A percentile compares a stretch with the other conserved stretches of the same genome.
Evolutionary conservation across 2,797 vertebrate genomes (phyloP).

Genomic region (Gastrophryne carolinensis): DNA sequence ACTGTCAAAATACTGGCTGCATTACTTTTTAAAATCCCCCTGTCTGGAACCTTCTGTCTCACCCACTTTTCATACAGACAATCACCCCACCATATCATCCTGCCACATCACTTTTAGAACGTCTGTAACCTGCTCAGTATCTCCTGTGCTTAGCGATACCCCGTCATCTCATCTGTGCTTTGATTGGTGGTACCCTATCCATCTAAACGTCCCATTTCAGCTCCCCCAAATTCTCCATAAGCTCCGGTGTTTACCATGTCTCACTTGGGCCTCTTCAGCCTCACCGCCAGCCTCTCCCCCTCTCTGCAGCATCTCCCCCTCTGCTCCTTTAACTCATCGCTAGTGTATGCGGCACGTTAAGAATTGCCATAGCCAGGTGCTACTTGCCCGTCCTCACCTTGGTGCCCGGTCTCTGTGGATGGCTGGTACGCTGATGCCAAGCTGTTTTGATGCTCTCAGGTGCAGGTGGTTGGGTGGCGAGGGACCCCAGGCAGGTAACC

Average conservation of each 20-base stretch:
- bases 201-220: no score
- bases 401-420: background rate
- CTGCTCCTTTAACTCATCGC: background rate
- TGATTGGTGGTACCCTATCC: no score
- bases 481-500: conserved; percentile 40
- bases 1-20: no score
- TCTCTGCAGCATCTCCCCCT: conserved; percentile 16
- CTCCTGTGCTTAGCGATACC: no score
- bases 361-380: background rate
- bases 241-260: background rate
- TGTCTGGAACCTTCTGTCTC: no score
- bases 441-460: conserved; percentile 11
- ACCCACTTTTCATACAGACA: no score
- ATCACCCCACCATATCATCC: no score
- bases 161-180: no score
- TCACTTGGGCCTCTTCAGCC: background rate
- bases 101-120: no score
- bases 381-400: conserved; percentile 5
- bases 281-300: background rate
- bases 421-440: background rate
- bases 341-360: background rate
- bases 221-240: background rate
- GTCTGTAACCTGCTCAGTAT: no score
- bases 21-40: no score
- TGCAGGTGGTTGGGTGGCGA: conserved; percentile 9